phyloP scores from a whole-genome alignment of 2,113 vertebrate species.

The Rhinolophus sinicus region DNA sequence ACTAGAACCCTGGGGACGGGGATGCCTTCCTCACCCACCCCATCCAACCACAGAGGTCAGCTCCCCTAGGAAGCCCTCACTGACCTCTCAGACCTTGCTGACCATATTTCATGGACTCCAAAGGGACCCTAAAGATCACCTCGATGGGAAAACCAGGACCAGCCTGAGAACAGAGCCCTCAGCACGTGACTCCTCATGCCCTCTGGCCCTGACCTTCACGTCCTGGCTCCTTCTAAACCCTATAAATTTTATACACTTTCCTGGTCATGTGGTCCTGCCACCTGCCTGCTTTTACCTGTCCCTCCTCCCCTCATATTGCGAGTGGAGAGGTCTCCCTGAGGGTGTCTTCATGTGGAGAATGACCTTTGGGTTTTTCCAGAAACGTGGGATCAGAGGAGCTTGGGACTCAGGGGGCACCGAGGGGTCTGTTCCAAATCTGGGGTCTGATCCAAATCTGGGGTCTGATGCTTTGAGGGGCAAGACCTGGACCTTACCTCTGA shows the following conservation, averaged over 20 bases:
- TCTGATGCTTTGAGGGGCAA: neutral
- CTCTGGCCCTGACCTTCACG: neutral
- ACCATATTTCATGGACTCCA: neutral
- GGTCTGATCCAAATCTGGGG: neutral
- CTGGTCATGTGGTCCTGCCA: neutral
- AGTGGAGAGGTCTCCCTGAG: neutral
- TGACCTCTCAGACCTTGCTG: neutral
- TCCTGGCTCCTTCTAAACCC: neutral
- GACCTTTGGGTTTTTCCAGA: neutral
- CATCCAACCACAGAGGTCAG: neutral
- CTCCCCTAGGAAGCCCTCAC: neutral
- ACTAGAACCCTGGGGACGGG: neutral
- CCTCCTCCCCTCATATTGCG: rapidly evolving
- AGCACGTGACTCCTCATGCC: rapidly evolving
- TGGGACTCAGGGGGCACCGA: neutral
- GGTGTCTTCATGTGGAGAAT: neutral
- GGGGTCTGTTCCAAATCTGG: neutral
- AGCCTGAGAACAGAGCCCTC: neutral
- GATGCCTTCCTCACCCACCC: neutral
- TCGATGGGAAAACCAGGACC: neutral
- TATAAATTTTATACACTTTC: rapidly evolving
- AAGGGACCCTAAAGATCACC: neutral
- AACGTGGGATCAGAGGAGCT: neutral
- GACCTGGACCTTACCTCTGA: neutral
- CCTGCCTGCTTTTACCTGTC: neutral